Conservation (phyloP, 37 sponge, comb jelly and placozoan genomes). For the Chondrosia reniformis region DNA sequence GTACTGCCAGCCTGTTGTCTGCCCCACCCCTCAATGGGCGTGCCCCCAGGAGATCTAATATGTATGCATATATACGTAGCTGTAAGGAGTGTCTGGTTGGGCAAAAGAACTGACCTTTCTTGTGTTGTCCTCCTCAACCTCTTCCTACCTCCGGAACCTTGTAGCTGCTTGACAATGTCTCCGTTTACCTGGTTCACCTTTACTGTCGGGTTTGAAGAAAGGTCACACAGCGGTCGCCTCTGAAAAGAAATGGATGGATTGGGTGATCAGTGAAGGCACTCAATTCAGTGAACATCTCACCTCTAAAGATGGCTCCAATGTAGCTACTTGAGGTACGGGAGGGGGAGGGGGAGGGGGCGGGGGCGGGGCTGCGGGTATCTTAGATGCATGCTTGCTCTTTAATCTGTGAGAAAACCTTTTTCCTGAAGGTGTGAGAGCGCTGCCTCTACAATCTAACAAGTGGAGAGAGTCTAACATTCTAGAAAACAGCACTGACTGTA, state of each 20-base stretch:
- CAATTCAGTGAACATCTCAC: background rate
- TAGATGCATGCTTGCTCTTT: conserved; percentile 21
- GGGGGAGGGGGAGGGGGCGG: conserved; percentile 67
- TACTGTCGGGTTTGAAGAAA: no score
- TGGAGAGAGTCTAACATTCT: background rate
- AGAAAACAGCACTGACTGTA: background rate
- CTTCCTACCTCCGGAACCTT: conserved; percentile 37
- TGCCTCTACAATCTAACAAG: background rate
- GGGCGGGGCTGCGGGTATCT: background rate
- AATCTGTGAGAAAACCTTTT: conserved; percentile 60
- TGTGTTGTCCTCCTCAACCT: conserved; percentile 20
- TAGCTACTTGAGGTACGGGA: conserved; percentile 25
- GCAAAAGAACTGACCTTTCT: background rate
- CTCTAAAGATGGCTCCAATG: background rate
- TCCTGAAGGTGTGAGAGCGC: conserved; percentile 15
- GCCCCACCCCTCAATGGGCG: conserved; percentile 50
- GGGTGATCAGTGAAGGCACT: background rate
- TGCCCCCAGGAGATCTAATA: conserved; percentile 81
- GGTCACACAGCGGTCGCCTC: background rate
- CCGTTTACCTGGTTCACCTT: background rate
- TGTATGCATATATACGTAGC: background rate
- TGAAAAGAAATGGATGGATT: background rate
- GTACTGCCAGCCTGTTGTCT: no score
- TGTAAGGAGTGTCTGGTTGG: background rate
- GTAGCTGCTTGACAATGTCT: conserved; percentile 32